Evolutionary conservation across 2,888 invertebrate genomes (phyloP), one percentile per base, ranked within the genome.

Genomic region (Caenorhabditis sp.): DNA sequence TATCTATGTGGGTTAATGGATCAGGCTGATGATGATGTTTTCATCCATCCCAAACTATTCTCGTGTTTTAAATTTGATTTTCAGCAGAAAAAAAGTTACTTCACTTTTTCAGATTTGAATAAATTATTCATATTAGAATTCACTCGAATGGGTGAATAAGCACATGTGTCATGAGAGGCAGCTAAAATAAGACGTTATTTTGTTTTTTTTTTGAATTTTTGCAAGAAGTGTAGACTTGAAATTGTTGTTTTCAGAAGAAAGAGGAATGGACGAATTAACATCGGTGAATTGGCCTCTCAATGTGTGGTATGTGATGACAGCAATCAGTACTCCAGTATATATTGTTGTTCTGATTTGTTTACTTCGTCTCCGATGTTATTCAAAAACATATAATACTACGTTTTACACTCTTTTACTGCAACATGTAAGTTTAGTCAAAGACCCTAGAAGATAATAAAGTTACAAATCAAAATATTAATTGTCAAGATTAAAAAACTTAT

Each of bases 351-450:
- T 67, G 0, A 14, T 62, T 3, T 62, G 59, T 62, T 26, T 68
- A 23, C 26, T 63, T 23, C 36, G 38, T 20, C 21, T 63, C 0
- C 20, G 68, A 53, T 60, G 27, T 7, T 23, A 21, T 21, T 36
- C 53, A n/a, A 25, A 20, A 50, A 8, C n/a, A 1, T 68, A 60
- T 59, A 36, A 56, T 12, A 68, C 59, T 7, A 63, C 68, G 21
- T 68, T 68, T n/a, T 68, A 68, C 49, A 53, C 53, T 0, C 36
- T 68, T 25, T 17, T 68, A 36, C 3, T 63, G 21, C 63, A 68
- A 54, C 62, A 68, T 59, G 68, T 68, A 25, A 52, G 59, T n/a
- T n/a, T n/a, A n/a, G n/a, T n/a, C n/a, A n/a, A n/a, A n/a, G n/a
- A n/a, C n/a, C n/a, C n/a, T n/a, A n/a, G n/a, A n/a, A n/a, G n/a